These are phyloP conservation scores for Microtus pennsylvanicus DNA, from an alignment of 2,113 vertebrate species.

Conservation along the genomic window DNA sequence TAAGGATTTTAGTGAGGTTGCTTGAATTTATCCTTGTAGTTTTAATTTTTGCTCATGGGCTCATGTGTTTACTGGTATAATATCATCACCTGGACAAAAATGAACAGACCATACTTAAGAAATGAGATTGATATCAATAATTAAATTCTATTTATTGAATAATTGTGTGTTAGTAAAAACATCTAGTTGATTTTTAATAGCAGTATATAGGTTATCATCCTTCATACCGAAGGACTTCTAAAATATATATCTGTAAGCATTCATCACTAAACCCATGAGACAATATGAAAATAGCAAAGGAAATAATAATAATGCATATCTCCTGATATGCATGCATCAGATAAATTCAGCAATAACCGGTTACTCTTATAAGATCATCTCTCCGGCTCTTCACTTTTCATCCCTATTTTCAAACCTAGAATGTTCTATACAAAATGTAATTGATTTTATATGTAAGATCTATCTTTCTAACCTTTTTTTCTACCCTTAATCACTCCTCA, in stretches of 20 bases:
- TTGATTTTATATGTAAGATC: background rate
- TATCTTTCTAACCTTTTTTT: background rate
- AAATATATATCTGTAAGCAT: background rate
- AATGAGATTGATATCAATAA: background rate
- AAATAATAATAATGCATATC: background rate
- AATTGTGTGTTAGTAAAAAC: background rate
- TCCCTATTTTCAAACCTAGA: background rate
- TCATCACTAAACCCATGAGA: background rate
- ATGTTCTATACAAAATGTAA: background rate
- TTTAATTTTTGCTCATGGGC: background rate
- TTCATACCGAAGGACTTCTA: background rate
- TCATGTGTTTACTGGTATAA: background rate
- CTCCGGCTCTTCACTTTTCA: background rate
- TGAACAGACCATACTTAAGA: background rate
- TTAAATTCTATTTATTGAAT: slow-evolving; percentile 12
- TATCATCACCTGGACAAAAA: background rate
- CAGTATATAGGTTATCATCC: background rate
- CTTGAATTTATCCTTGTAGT: background rate
- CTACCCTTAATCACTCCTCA: background rate
- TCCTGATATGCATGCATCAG: background rate
- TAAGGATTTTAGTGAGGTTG: background rate
- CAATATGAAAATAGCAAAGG: background rate
- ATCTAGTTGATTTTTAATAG: background rate
- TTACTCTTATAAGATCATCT: background rate
- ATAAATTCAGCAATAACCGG: background rate